A percentile compares a stretch with the other conserved stretches of the same genome.
phyloP scores from a whole-genome alignment of 2,888 invertebrate species.

The Magallana nippona region DNA sequence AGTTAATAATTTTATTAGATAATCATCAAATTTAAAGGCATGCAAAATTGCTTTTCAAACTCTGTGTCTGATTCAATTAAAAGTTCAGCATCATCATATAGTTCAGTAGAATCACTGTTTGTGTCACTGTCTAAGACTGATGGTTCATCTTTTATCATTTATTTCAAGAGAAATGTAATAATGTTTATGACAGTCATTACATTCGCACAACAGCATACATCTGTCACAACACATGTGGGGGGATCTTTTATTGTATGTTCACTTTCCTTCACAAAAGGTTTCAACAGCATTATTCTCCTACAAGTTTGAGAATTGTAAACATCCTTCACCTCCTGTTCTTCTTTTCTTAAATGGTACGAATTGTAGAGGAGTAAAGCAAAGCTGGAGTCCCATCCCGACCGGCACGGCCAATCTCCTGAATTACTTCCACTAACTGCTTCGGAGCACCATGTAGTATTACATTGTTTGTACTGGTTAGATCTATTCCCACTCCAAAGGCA shows the following conservation, averaged over 20 bases:
- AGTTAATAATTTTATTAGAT: background rate
- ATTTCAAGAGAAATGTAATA: background rate
- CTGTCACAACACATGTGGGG: constrained; percentile 44
- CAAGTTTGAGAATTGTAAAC: background rate
- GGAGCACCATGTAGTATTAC: constrained; percentile 48
- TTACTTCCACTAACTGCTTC: constrained; percentile 40
- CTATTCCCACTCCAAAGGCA: constrained; percentile 49
- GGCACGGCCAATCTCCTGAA: constrained; percentile 47
- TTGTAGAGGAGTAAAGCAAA: constrained; percentile 40
- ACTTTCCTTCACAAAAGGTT: constrained; percentile 9
- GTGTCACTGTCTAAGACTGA: background rate
- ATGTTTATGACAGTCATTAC: constrained; percentile 33
- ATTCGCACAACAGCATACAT: constrained; percentile 37
- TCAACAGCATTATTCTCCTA: constrained; percentile 9
- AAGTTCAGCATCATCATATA: background rate
- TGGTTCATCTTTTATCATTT: constrained; percentile 7
- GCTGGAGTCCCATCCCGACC: constrained; percentile 47
- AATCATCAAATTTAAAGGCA: background rate
- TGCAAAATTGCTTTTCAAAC: background rate
- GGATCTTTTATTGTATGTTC: background rate
- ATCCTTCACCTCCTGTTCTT: background rate
- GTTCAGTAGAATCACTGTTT: background rate
- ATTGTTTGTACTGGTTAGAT: constrained; percentile 37
- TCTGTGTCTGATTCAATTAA: background rate
- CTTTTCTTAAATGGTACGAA: constrained; percentile 7